Base-by-base conservation (phyloP, 1,140 invertebrate species). In the Heliconius nattereri region DNA sequence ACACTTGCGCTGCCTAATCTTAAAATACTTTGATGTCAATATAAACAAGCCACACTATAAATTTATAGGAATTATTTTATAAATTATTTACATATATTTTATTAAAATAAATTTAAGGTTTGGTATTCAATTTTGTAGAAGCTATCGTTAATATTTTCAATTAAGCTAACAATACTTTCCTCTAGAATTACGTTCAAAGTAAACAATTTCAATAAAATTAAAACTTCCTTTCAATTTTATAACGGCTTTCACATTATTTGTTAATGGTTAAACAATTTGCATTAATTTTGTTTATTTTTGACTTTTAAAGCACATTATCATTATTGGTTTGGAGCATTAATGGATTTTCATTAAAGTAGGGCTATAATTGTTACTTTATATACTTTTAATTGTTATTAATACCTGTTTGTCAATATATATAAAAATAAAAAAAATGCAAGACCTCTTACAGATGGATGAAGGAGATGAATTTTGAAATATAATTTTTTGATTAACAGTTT, bases 161-260 rank as follows among this genome's bases (percentile, higher is more conserved):
- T 66, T 16, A 66, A 26, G 26, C 23, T 7, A 66, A 66, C 60
- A 66, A 66, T 66, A 66, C 6, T 26, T 66, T 11, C 3, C 60
- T 66, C 60, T 66, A 66, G 60, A 76, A 32, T 76, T 49, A 76
- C 49, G 75, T 26, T 76, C 57, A 76, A 40, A 45, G 37, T 49
- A 76, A 76, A 49, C 75, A 32, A 70, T 76, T 45, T 76, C 60
- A 70, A 76, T 76, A 76, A 76, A 70, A 71, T 71, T 49, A 70
- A 70, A 76, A 49, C 26, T 52, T 49, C 35, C 23, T 23, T n/a
- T 45, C 23, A 40, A 49, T 71, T 45, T 76, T 29, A 71, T 37
- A 16, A 45, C 35, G 45, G 57, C 37, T 20, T 49, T n/a, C n/a
- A 70, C n/a, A 45, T 76, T 37, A 60, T 70, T 29, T 70, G 23